Percentiles rank a stretch among this genome's conserved stretches.
Evolutionary conservation across 2,797 vertebrate species (phyloP).

Genomic region (Manis crassicaudata): DNA sequence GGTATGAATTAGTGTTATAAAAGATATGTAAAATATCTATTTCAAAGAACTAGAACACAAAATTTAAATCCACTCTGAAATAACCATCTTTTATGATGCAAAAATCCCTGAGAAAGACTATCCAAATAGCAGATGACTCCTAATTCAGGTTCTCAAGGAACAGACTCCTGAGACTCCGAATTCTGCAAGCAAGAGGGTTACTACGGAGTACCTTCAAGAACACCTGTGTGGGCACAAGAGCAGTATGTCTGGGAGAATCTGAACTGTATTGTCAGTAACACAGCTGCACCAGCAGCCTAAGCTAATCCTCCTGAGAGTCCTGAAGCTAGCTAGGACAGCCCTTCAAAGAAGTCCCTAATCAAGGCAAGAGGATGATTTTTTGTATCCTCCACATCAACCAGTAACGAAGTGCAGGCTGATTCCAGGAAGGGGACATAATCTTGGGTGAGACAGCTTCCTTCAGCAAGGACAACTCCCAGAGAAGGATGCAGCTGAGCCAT

Average conservation of each 20-base stretch:
- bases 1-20: background rate
- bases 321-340: background rate
- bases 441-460: background rate
- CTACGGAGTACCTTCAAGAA: background rate
- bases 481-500: background rate
- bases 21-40: background rate
- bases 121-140: background rate
- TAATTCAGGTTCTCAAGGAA: constrained; percentile 60
- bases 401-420: background rate
- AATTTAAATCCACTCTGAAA: constrained; percentile 38
- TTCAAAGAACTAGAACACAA: constrained; percentile 31
- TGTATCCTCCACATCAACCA: background rate
- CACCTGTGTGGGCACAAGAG: background rate
- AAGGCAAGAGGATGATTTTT: background rate
- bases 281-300: background rate
- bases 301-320: background rate
- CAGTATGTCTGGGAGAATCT: background rate
- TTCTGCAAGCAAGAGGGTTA: background rate
- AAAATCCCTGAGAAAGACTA: constrained; percentile 41
- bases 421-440: background rate
- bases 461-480: background rate
- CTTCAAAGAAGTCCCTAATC: background rate
- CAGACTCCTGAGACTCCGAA: background rate
- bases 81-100: constrained; percentile 30
- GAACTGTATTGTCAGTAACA: background rate